Conservation (phyloP, 2,888 invertebrate species). For the Cheilosia soror region DNA sequence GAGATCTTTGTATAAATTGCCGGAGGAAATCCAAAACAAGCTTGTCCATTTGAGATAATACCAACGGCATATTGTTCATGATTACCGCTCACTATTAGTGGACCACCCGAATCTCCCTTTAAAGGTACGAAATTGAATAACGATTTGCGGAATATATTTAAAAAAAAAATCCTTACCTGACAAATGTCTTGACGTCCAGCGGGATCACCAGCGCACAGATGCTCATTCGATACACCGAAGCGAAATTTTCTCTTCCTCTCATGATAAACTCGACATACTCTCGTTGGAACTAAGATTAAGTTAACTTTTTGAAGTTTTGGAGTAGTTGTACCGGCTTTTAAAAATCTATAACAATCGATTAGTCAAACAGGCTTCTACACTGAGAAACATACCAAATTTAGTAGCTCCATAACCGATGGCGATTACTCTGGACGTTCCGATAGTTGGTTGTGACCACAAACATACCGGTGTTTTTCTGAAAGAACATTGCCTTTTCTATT, state of each 20-base stretch:
- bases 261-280: constrained; percentile 36
- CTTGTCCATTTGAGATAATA: constrained; percentile 60
- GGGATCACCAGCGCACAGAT: constrained; percentile 62
- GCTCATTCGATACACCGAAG: constrained; percentile 39
- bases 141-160: background rate
- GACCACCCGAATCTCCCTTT: constrained; percentile 67
- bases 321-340: constrained; percentile 47
- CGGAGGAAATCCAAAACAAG: constrained; percentile 62
- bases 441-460: constrained; percentile 46
- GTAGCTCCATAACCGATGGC: constrained; percentile 67
- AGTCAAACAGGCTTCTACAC: background rate
- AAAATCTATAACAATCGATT: background rate
- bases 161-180: constrained; percentile 17
- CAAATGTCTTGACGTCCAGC: constrained; percentile 58
- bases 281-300: constrained; percentile 25
- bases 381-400: constrained; percentile 42
- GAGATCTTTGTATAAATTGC: constrained; percentile 59
- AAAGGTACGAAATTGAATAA: background rate
- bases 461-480: constrained; percentile 44
- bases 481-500: background rate
- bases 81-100: constrained; percentile 27
- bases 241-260: constrained; percentile 48
- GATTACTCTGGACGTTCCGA: constrained; percentile 27
- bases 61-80: constrained; percentile 51
- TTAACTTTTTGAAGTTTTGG: constrained; percentile 50